These are phyloP conservation scores for Plutomurus gul DNA, from an alignment of 1,140 invertebrate species.

Conservation along the genomic window DNA sequence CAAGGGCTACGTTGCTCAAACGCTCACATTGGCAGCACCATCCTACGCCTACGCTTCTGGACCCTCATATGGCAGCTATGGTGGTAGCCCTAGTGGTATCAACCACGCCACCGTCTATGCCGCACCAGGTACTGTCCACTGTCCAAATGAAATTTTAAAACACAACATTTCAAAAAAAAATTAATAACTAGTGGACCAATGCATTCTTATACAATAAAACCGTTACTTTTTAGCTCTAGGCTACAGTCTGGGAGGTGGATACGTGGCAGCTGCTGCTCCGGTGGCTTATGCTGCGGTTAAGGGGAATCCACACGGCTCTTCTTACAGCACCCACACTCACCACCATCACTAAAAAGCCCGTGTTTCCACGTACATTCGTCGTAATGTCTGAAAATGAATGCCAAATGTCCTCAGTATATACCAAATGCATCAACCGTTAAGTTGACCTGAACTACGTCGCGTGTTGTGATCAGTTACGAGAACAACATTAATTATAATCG, in stretches of 20 bases:
- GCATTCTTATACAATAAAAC: background rate
- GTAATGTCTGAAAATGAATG: too few species aligned
- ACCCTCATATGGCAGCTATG: background rate
- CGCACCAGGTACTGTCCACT: conserved; percentile 2
- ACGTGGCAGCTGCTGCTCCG: background rate
- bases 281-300: background rate
- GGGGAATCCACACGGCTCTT: background rate
- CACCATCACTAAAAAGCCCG: too few species aligned
- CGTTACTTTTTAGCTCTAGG: conserved; percentile 32
- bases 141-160: background rate
- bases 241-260: conserved; percentile 35
- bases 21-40: conserved; percentile 30
- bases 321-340: background rate
- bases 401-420: too few species aligned
- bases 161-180: background rate
- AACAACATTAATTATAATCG: too few species aligned
- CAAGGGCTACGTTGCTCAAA: conserved; percentile 39
- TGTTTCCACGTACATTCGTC: too few species aligned
- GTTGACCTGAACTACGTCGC: too few species aligned
- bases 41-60: conserved; percentile 31
- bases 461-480: too few species aligned
- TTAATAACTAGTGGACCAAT: background rate
- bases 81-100: background rate
- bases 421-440: too few species aligned
- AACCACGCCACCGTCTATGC: conserved; percentile 30